These are phyloP conservation scores for Athrips mouffetella DNA, from an alignment of 2,888 invertebrate species.

Conservation along the genomic window DNA sequence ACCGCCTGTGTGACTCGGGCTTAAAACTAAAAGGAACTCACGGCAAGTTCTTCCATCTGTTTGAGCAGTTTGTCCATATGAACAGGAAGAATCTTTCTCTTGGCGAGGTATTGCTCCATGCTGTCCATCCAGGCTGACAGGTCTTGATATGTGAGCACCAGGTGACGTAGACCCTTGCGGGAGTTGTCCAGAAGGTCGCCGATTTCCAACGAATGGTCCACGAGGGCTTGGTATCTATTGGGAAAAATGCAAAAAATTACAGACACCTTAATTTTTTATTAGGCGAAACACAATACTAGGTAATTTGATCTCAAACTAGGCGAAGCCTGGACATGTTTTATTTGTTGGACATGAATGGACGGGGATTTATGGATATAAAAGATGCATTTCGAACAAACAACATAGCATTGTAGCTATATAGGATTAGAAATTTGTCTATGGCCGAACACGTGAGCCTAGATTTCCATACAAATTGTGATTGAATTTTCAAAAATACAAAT, in stretches of 20 bases:
- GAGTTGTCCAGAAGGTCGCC: conserved; percentile 90
- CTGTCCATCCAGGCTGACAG: conserved; percentile 96
- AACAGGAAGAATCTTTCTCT: conserved; percentile 90
- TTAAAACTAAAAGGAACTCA: conserved; percentile 46
- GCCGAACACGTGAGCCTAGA: no score
- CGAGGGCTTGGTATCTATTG: conserved; percentile 85
- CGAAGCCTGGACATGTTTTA: no score
- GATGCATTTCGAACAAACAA: no score
- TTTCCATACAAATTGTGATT: no score
- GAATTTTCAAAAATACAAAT: no score
- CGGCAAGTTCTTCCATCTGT: conserved; percentile 94
- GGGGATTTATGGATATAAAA: no score
- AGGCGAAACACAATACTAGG: neutral
- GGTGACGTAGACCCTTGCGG: conserved; percentile 91
- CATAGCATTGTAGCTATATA: no score
- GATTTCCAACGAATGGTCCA: conserved; percentile 89
- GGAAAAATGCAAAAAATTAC: neutral
- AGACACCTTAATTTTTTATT: neutral
- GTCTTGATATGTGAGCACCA: conserved; percentile 95
- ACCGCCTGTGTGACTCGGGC: neutral
- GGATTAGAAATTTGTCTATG: no score
- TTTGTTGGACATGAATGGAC: no score
- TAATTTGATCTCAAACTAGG: no score
- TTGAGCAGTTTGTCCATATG: conserved; percentile 93
- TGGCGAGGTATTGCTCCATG: conserved; percentile 89